Base-by-base conservation (phyloP, 2,797 vertebrate genomes). In the Salmo trutta region DNA sequence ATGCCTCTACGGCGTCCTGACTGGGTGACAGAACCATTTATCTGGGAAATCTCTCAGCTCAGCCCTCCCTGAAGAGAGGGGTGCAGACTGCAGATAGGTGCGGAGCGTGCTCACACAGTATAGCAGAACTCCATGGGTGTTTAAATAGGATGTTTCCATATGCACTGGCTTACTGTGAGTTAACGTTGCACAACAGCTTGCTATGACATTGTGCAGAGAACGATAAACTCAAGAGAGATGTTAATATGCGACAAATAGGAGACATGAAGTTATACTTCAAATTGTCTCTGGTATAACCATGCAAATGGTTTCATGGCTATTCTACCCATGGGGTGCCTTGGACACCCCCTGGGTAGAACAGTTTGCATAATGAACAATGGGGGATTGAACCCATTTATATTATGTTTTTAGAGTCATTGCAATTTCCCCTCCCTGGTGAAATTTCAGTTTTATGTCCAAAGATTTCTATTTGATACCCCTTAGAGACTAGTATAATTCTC, bases 381-480 rank as follows among this genome's bases (percentile, higher is more conserved):
- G 71, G 71, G 83, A 64, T 86, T 72, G 59, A 86, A 85, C 76
- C 76, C 74, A 53, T 54, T 85, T 77, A 31, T 75, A 75, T 83
- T 69, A 47, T 75, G 76, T 82, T 75, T 81, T 74, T 56, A 78
- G 4, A 36, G 71, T 66, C 59, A 77, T 81, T 79, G 47, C 66
- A 77, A 29, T 72, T 73, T 87, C 75, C 80, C 83, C 81, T 73
- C 73, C 31, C 21, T 56, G 1, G 69, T 79, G 77, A 85, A 82
- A 84, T 41, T 47, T 73, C 65, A 73, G 72, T 85, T 90, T 83
- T 78, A 84, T 83, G 80, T 88, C 73, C 75, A 77, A 75, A 76
- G 79, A 84, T 84, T 82, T 79, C 36, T 24, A 41, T 47, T 21
- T 75, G 81, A 76, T 70, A 51, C 77, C 78, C 72, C 51, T 31